phyloP scores from a whole-genome alignment of 2,797 vertebrate genomes.

The Propithecus deckenii region DNA sequence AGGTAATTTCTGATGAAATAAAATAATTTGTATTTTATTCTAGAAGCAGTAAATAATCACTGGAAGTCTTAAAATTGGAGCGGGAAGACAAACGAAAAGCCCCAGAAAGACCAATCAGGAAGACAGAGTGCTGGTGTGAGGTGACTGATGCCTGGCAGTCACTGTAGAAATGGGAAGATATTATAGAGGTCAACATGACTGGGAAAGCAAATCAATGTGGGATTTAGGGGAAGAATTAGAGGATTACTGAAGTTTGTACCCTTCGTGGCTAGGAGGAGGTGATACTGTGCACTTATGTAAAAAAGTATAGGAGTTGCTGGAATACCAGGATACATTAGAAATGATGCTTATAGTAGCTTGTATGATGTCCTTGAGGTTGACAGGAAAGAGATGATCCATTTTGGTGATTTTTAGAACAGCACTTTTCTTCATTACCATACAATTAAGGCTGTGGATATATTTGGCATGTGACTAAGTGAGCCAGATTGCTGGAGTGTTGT shows the following conservation, averaged over 20 bases:
- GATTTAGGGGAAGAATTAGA: background rate
- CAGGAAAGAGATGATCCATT: background rate
- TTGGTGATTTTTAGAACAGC: background rate
- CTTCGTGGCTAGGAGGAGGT: background rate
- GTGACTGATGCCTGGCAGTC: background rate
- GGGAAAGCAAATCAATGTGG: background rate
- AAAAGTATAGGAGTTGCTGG: background rate
- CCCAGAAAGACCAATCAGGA: background rate
- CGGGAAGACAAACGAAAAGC: background rate
- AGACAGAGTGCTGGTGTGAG: background rate
- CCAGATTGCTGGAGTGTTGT: background rate
- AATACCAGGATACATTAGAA: background rate
- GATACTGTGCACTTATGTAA: background rate
- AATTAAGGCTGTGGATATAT: constrained; percentile 36
- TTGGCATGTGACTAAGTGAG: background rate
- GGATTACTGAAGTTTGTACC: background rate
- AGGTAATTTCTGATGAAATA: background rate
- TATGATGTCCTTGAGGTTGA: background rate
- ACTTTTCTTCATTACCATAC: background rate
- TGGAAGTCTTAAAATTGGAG: background rate
- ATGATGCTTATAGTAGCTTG: background rate
- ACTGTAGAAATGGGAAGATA: background rate
- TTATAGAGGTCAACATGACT: background rate
- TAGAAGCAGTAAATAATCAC: background rate
- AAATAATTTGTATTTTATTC: background rate